Conservation (phyloP, 2,113 vertebrate species). For the Sarotherodon lohbergeri region DNA sequence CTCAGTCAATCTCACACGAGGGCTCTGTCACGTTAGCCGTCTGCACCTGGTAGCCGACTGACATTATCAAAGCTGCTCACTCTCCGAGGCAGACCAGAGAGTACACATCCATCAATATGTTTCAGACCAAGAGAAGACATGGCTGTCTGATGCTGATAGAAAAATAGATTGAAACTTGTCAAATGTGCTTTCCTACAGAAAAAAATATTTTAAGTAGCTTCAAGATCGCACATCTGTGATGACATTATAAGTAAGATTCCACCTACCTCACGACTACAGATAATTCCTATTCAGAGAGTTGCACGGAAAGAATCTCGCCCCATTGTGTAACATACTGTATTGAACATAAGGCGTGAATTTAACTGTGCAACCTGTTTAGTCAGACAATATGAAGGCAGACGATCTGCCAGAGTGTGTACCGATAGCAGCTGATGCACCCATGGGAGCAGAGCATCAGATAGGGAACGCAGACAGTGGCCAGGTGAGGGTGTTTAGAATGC, state of each 20-base stretch:
- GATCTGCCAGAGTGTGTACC: slow-evolving; percentile 1
- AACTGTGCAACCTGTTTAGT: slow-evolving; percentile 46
- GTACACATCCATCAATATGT: slow-evolving; percentile 38
- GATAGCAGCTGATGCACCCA: slow-evolving; percentile 24
- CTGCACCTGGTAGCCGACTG: slow-evolving; percentile 37
- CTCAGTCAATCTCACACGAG: slow-evolving; percentile 58
- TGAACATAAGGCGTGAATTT: slow-evolving; percentile 14
- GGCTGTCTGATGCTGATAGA: slow-evolving; percentile 54
- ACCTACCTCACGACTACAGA: slow-evolving; percentile 6
- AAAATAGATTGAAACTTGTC: slow-evolving; percentile 65
- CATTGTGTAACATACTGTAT: slow-evolving; percentile 16
- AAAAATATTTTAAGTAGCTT: slow-evolving; percentile 45
- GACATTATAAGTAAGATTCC: slow-evolving; percentile 12
- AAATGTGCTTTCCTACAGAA: neutral
- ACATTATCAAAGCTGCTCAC: slow-evolving; percentile 53
- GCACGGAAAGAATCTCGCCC: neutral
- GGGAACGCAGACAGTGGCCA: slow-evolving; percentile 16
- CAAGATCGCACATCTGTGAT: slow-evolving; percentile 34
- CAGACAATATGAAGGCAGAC: slow-evolving; percentile 25
- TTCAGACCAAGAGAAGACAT: slow-evolving; percentile 13
- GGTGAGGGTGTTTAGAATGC: slow-evolving; percentile 47
- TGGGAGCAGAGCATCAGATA: slow-evolving; percentile 49
- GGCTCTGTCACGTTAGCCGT: slow-evolving; percentile 31
- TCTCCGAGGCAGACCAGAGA: neutral
- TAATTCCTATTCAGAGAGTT: slow-evolving; percentile 13